Percentiles rank a stretch among this genome's conserved stretches.
Evolutionary conservation across 2,888 invertebrate species (phyloP).

Genomic region (Stratiomys singularior): DNA sequence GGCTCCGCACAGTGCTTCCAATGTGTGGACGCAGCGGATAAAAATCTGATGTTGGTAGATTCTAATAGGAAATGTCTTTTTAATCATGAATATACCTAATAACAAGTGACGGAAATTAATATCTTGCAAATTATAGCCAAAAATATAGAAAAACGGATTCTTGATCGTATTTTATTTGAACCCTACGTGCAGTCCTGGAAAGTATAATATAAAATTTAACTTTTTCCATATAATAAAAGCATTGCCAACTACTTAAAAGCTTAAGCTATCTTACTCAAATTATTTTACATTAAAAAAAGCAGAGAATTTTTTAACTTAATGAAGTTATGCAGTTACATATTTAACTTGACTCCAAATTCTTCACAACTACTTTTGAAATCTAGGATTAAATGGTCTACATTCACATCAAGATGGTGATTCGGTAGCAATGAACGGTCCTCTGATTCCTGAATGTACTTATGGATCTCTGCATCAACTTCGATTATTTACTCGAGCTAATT

Average conservation of each 20-base stretch:
- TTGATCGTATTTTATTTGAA: background rate
- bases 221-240: background rate
- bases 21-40: background rate
- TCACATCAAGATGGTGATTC: background rate
- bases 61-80: background rate
- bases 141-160: background rate
- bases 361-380: background rate
- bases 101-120: background rate
- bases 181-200: background rate
- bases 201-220: too few species aligned
- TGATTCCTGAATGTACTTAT: background rate
- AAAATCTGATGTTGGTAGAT: background rate
- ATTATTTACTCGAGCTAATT: background rate
- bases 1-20: background rate
- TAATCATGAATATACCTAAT: conserved; percentile 1
- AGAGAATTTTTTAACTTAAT: background rate
- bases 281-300: background rate
- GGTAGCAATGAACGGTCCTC: background rate
- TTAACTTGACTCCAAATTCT: background rate
- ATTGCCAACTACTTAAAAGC: background rate
- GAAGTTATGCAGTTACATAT: background rate
- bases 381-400: background rate
- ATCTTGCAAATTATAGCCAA: background rate
- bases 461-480: conserved; percentile 1
- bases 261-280: background rate